phyloP scores from a whole-genome alignment of 2,113 vertebrate genomes.

The Camelus bactrianus region DNA sequence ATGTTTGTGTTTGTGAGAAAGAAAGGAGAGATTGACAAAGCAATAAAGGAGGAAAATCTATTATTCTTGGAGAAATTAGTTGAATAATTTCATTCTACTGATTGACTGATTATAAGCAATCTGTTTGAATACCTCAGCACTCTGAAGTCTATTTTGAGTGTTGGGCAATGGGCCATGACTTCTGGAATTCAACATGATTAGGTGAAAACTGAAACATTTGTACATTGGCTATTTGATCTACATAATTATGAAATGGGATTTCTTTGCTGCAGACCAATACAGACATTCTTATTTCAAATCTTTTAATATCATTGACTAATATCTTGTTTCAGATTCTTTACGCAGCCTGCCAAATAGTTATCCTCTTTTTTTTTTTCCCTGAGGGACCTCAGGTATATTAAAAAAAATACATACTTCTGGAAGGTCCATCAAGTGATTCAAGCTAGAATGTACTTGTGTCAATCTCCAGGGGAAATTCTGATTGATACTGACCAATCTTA shows the following conservation, averaged over 20 bases:
- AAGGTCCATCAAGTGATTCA: not conserved
- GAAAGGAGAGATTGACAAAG: not conserved
- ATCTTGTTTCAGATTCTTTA: not conserved
- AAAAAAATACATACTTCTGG: not conserved
- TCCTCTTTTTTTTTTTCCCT: not conserved
- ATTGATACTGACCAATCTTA: not conserved
- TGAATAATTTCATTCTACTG: not conserved
- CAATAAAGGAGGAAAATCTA: not conserved
- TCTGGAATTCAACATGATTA: not conserved
- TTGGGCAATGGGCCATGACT: not conserved
- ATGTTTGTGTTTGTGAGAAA: not conserved
- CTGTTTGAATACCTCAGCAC: not conserved
- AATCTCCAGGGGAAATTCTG: not conserved
- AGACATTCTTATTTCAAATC: not conserved
- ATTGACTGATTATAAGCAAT: not conserved
- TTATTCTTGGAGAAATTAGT: not conserved
- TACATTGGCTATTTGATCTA: not conserved
- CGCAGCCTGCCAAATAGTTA: not conserved
- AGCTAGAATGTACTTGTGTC: not conserved
- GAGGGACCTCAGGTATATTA: not conserved
- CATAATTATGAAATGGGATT: not conserved
- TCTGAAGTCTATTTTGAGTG: not conserved
- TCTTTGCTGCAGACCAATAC: not conserved
- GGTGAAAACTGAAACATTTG: not conserved
- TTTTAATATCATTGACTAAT: not conserved